Percentiles rank a stretch among this genome's conserved stretches.
Conservation (phyloP, 2,888 invertebrate genomes). For the Oligia strigilis region DNA sequence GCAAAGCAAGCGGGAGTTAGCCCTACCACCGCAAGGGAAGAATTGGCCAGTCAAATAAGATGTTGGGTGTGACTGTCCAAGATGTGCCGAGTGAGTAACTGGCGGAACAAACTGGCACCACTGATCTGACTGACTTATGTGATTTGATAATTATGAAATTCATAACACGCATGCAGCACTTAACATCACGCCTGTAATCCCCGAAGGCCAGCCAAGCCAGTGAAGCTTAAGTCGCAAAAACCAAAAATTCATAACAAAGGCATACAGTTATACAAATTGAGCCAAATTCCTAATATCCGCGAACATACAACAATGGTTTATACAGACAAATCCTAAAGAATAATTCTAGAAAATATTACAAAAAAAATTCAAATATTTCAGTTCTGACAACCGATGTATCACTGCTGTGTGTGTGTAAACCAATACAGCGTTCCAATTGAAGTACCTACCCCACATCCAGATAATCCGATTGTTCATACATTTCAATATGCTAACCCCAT, state of each 20-base stretch:
- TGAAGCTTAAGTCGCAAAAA: too few species aligned
- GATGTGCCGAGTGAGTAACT: too few species aligned
- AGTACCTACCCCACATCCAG: background rate
- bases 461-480: constrained; percentile 14
- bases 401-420: background rate
- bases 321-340: background rate
- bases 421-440: background rate
- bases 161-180: background rate
- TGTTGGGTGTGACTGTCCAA: too few species aligned
- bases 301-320: background rate
- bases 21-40: too few species aligned
- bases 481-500: constrained; percentile 8
- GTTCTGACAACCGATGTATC: background rate
- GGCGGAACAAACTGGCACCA: too few species aligned
- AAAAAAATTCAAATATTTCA: background rate
- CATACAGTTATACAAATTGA: background rate
- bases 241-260: background rate
- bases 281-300: background rate
- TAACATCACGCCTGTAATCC: background rate
- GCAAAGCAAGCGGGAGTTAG: too few species aligned
- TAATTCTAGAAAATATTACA: background rate
- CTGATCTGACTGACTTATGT: too few species aligned
- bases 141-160: background rate
- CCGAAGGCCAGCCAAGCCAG: too few species aligned
- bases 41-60: too few species aligned